Conservation (phyloP, 2,888 invertebrate genomes). For the Amiota mariae region DNA sequence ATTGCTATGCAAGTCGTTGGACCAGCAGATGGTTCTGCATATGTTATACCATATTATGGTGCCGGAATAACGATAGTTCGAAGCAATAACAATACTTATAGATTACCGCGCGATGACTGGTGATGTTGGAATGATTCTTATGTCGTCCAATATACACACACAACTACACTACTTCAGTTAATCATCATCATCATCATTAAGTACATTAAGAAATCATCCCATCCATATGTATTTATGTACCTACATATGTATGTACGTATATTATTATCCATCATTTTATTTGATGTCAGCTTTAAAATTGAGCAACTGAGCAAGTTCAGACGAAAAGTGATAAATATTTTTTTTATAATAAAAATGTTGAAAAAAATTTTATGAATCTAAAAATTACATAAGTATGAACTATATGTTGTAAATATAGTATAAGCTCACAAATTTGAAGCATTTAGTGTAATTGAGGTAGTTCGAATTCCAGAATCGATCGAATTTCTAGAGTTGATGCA, state of each 20-base stretch:
- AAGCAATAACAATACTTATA: slow-evolving; percentile 89
- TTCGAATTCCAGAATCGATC: too few species aligned
- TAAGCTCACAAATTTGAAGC: too few species aligned
- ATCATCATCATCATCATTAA: not conserved
- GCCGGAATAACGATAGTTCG: slow-evolving; percentile 86
- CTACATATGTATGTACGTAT: slow-evolving; percentile 14
- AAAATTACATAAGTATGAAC: too few species aligned
- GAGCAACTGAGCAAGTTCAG: too few species aligned
- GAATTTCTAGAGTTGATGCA: too few species aligned
- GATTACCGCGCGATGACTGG: slow-evolving; percentile 87
- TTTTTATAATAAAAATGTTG: too few species aligned
- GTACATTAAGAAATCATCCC: not conserved
- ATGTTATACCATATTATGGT: slow-evolving; percentile 94
- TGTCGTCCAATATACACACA: not conserved
- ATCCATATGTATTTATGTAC: not conserved
- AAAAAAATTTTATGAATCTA: too few species aligned
- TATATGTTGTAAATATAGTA: too few species aligned
- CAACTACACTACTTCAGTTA: not conserved
- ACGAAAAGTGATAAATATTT: too few species aligned
- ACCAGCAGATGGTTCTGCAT: slow-evolving; percentile 95
- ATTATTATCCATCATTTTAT: not conserved
- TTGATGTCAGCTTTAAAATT: too few species aligned
- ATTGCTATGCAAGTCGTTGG: slow-evolving; percentile 84
- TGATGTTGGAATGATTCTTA: slow-evolving; percentile 39
- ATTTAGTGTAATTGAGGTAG: too few species aligned